A percentile compares a stretch with the other conserved stretches of the same genome.
Conservation (phyloP, 2,113 vertebrate genomes). For the Sciurus niger region DNA sequence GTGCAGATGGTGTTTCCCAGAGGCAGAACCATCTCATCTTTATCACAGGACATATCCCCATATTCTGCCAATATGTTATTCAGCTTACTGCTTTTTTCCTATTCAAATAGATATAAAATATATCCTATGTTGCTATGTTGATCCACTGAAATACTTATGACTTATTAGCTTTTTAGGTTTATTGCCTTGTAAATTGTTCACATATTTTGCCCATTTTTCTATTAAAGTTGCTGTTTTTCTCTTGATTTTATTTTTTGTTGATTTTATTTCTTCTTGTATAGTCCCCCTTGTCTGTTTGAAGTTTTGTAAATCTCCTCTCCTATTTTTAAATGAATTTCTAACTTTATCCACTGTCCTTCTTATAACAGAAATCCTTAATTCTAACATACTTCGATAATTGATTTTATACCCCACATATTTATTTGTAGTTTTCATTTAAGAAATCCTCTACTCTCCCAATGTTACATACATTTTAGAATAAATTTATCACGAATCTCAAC, state of each 20-base stretch:
- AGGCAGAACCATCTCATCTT: not conserved
- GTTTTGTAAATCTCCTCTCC: not conserved
- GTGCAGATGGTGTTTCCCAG: not conserved
- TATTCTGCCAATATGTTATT: not conserved
- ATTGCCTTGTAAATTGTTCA: not conserved
- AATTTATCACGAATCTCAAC: conserved; percentile 18
- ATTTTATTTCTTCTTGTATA: not conserved
- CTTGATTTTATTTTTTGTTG: not conserved
- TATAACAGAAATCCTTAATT: not conserved
- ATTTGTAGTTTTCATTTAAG: conserved; percentile 34
- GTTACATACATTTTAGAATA: conserved; percentile 24
- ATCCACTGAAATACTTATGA: not conserved
- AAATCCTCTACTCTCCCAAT: not conserved
- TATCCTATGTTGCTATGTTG: not conserved
- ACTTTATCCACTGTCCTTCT: not conserved
- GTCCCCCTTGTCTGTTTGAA: not conserved
- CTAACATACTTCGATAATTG: not conserved
- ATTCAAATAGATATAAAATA: not conserved
- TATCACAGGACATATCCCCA: not conserved
- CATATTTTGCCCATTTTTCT: conserved; percentile 26
- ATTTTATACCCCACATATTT: not conserved
- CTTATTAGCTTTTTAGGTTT: not conserved
- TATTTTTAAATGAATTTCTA: not conserved
- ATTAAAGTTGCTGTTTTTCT: not conserved
- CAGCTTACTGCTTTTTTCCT: not conserved